Evolutionary conservation across 2,797 vertebrate genomes (phyloP).

Genomic region (Iguana delicatissima): DNA sequence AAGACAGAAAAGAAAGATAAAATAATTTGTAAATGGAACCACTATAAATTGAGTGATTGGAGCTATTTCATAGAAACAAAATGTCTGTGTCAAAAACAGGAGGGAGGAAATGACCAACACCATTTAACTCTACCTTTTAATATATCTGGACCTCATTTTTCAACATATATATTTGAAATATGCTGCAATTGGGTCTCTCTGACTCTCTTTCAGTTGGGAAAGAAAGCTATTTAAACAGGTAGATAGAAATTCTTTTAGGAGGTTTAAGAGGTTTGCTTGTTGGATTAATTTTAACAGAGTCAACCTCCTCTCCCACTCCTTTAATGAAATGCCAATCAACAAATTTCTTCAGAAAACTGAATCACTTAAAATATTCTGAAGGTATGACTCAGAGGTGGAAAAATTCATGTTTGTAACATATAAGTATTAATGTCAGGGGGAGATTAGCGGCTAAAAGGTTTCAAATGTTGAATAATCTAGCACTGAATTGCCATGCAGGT

Average conservation of each 20-base stretch:
- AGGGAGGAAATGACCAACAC: conserved; percentile 53
- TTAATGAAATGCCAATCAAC: conserved; percentile 63
- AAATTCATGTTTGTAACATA: neutral
- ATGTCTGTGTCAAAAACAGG: conserved; percentile 39
- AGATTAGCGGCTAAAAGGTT: neutral
- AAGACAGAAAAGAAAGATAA: conserved; percentile 39
- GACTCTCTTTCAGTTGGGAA: conserved; percentile 61
- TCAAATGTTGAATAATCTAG: conserved; percentile 56
- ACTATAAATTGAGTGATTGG: neutral
- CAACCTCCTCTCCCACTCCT: conserved; percentile 64
- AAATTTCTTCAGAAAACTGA: conserved; percentile 53
- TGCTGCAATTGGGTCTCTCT: conserved; percentile 61
- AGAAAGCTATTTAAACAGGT: conserved; percentile 45
- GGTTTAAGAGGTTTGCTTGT: neutral
- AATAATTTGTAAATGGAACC: neutral
- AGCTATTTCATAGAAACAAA: conserved; percentile 38
- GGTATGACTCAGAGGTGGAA: conserved; percentile 68
- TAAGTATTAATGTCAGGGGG: rapidly evolving
- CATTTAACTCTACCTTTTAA: conserved; percentile 65
- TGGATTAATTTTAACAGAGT: conserved; percentile 46
- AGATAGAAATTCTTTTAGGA: conserved; percentile 59
- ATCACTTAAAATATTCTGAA: conserved; percentile 70
- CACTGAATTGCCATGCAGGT: conserved; percentile 56
- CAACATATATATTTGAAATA: conserved; percentile 70
- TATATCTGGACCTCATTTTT: conserved; percentile 68